These are phyloP conservation scores for Bhutanitis thaidina DNA, from an alignment of 2,888 invertebrate genomes.

Conservation along the genomic window DNA sequence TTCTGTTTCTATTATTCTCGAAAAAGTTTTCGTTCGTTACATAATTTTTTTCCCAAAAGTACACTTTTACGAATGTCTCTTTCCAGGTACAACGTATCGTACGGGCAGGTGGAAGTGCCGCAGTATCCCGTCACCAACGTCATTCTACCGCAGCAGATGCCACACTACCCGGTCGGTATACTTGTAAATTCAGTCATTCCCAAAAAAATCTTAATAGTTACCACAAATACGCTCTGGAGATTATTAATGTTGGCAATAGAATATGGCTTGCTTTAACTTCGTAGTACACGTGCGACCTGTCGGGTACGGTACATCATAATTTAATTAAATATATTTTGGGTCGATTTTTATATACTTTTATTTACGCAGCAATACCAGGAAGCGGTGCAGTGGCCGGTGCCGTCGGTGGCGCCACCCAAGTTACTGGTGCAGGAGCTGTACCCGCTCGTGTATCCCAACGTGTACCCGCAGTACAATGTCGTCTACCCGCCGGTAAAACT, in stretches of 20 bases:
- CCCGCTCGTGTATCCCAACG: slow-evolving; percentile 43
- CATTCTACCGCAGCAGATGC: slow-evolving; percentile 45
- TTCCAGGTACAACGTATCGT: slow-evolving; percentile 53
- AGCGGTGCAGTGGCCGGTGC: slow-evolving; percentile 45
- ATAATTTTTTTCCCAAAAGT: neutral
- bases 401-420: slow-evolving; percentile 37
- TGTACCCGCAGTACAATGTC: slow-evolving; percentile 48
- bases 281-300: no score
- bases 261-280: no score
- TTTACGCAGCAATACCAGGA: slow-evolving; percentile 51
- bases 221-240: no score
- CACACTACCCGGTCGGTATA: slow-evolving; percentile 49
- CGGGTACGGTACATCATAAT: no score
- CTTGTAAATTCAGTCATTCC: neutral
- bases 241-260: no score
- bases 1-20: no score
- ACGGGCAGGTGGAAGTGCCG: slow-evolving; percentile 46
- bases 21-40: no score
- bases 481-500: slow-evolving; percentile 55
- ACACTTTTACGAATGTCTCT: neutral
- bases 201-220: no score
- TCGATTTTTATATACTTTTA: no score
- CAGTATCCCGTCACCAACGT: slow-evolving; percentile 48
- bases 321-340: no score
- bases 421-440: slow-evolving; percentile 52